phyloP scores from a whole-genome alignment of 2,797 vertebrate genomes.

The Phalloptychus januarius region DNA sequence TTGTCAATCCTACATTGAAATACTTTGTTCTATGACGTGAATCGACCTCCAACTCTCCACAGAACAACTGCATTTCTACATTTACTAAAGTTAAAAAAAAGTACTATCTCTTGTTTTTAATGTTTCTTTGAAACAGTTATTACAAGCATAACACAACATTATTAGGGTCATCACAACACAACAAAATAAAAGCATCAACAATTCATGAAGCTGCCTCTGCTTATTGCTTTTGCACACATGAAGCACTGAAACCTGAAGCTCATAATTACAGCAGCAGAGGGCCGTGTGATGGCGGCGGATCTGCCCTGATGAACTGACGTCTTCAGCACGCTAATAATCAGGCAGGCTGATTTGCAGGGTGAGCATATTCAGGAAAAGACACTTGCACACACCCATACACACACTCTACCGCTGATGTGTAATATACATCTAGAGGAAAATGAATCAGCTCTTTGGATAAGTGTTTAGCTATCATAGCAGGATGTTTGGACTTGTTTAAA shows the following conservation, averaged over 20 bases:
- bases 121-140: not conserved
- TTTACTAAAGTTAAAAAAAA: not conserved
- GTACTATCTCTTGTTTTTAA: not conserved
- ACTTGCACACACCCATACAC: slow-evolving; percentile 5
- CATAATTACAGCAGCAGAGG: not conserved
- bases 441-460: slow-evolving; percentile 6
- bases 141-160: not conserved
- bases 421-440: slow-evolving; percentile 36
- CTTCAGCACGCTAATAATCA: slow-evolving; percentile 24
- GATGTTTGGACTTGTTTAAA: not conserved
- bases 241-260: slow-evolving; percentile 14
- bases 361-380: slow-evolving; percentile 16
- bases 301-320: not conserved
- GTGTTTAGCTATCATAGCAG: not conserved
- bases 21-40: not conserved
- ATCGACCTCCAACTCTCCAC: not conserved
- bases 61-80: no score
- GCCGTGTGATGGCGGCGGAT: not conserved
- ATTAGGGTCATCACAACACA: not conserved
- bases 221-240: not conserved
- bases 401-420: slow-evolving; percentile 25
- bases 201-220: not conserved
- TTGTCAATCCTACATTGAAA: not conserved
- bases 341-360: slow-evolving; percentile 3
- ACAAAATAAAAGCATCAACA: not conserved